Evolutionary conservation across 2,113 vertebrate species (phyloP), one percentile per base, ranked within the genome.

Genomic region (Notothenia coriiceps): DNA sequence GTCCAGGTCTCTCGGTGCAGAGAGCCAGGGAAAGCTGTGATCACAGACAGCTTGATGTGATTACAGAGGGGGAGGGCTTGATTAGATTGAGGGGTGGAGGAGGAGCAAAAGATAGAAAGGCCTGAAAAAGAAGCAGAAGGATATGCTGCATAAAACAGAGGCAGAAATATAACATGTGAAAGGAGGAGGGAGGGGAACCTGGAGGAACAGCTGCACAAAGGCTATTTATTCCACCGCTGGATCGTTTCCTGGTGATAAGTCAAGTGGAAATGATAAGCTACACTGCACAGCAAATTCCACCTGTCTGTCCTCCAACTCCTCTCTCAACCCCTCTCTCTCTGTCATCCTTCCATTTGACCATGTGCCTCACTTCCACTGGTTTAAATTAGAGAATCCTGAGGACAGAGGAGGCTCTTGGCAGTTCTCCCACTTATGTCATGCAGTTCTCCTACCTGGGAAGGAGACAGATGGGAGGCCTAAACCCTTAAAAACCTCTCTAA

Each of bases 211-310:
- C 81, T 87, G 88, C 89, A 74, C 56, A 71, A 25, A 61, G 71
- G 35, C 73, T 84, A 76, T 92, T 91, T 89, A 89, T 88, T 90
- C 82, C 77, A 82, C 86, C 66, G 43, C 93, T 91, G 91, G 88
- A 92, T 89, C 79, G 72, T 87, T 89, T 93, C 85, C 89, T 85
- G 86, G 80, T 90, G 88, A 91, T 90, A 92, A 90, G 88, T 94
- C 90, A 92, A 90, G 87, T 94, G 93, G 90, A 95, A 93, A 92
- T 92, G 92, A 90, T 90, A 93, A 91, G 90, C 92, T 92, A 88
- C 91, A 88, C 82, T 94, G 86, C 89, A 88, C 73, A 84, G 86
- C 83, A 88, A 85, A 92, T 91, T 91, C 87, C 85, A 84, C 78
- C 79, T 83, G 79, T 82, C 80, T 79, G 74, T 73, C 65, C 70